Base-by-base conservation (phyloP, 2,113 vertebrate genomes). In the Seriola aureovittata region DNA sequence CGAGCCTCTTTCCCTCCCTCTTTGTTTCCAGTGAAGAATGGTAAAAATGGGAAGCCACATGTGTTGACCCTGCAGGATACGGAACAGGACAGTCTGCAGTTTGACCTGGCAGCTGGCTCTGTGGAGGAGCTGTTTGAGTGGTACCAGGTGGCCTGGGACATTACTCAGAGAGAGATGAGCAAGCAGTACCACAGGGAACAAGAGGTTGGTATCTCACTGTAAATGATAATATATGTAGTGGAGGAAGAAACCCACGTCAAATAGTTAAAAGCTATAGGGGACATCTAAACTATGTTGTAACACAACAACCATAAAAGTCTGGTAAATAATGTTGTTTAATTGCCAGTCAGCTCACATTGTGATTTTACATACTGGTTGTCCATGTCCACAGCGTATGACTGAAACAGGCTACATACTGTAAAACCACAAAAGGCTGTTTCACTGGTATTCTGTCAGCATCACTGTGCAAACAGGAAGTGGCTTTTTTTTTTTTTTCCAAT, bases 121-220 rank as follows among this genome's bases (percentile, higher is more conserved):
- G 94, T 98, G 86, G 97, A 98, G 84, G 98, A 99, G 71, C 92
- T 98, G 52, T 99, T 96, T 5, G 95, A 97, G 36, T 99, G 98
- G 98, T 99, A 97, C 86, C 93, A 97, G 88, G 96, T 97, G 80
- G 95, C 96, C 59, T 96, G 97, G 87, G 93, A 97, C 88, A 97
- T 97, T 84, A 97, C 96, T 2, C 97, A 97, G 96, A 96, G 91
- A 40, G 91, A 88, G 48, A 93, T 91, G 50, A 95, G 73, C 78
- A 82, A 91, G 46, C 67, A 90, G 83, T 93, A 89, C 78, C 80
- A 84, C 59, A 58, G 60, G 32, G 58, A 91, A 8, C 90, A 88
- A 50, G 89, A 93, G 94, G 95, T 92, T 8, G 89, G 90, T 60
- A 2, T 29, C 5, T 64, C 12, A 46, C 6, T 4, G 4, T 9